A percentile compares a stretch with the other conserved stretches of the same genome.
phyloP scores from a whole-genome alignment of 2,888 invertebrate genomes.

The Glaucopsyche alexis region DNA sequence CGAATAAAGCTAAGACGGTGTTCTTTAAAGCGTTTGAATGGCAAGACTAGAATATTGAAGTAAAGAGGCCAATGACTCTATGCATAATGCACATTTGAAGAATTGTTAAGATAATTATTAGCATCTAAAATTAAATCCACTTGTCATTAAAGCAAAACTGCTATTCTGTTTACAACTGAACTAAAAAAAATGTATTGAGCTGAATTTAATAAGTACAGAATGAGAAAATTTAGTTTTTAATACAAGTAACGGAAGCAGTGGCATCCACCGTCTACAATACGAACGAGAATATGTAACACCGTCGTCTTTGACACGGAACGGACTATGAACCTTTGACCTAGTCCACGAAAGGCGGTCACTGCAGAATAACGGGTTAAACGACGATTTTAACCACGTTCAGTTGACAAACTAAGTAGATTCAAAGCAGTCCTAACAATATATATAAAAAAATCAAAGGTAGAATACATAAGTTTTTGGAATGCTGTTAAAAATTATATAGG shows the following conservation, averaged over 20 bases:
- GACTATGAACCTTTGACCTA: conserved; percentile 6
- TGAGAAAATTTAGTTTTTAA: background rate
- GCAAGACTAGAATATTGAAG: background rate
- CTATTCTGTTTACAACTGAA: background rate
- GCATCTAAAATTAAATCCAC: background rate
- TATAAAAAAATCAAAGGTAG: background rate
- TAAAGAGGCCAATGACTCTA: background rate
- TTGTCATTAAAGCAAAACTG: background rate
- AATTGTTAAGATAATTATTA: background rate
- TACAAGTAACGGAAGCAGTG: background rate
- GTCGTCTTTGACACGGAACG: conserved; percentile 17
- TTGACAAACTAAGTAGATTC: background rate
- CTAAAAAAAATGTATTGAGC: background rate
- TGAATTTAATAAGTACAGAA: background rate
- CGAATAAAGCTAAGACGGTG: background rate
- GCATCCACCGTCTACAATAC: background rate
- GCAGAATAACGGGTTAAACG: conserved; percentile 8
- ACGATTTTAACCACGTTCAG: background rate
- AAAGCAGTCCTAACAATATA: background rate
- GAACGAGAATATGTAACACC: conserved; percentile 7
- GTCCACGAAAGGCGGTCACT: conserved; percentile 6
- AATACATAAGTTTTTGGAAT: background rate
- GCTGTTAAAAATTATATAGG: background rate
- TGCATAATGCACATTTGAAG: background rate
- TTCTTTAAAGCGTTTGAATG: background rate